A percentile compares a stretch with the other conserved stretches of the same genome.
These are phyloP conservation scores for Liasis olivaceus DNA, from an alignment of 2,797 vertebrate genomes.

Conservation along the genomic window DNA sequence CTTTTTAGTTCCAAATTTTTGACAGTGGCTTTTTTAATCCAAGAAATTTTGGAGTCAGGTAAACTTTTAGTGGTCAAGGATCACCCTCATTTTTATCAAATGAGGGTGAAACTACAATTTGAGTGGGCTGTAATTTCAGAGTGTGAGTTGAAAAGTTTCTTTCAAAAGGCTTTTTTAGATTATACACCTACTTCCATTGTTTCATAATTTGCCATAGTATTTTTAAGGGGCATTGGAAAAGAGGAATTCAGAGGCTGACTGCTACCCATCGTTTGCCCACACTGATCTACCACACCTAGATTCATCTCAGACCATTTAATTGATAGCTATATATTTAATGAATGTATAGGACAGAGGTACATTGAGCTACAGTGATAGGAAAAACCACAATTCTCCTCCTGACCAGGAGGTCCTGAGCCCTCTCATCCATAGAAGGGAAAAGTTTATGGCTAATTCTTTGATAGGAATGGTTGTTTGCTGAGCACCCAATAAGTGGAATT, in stretches of 20 bases:
- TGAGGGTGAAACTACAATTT: background rate
- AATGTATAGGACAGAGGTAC: background rate
- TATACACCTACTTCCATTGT: background rate
- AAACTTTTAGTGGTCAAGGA: background rate
- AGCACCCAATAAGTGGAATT: background rate
- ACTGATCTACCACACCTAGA: background rate
- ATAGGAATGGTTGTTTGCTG: background rate
- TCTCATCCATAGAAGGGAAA: background rate
- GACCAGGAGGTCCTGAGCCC: background rate
- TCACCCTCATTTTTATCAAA: background rate
- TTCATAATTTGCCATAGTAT: background rate
- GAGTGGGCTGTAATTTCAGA: background rate
- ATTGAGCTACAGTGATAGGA: background rate
- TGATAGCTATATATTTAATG: background rate
- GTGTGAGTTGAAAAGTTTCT: background rate
- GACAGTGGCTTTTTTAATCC: background rate
- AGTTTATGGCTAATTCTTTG: background rate
- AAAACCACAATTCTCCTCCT: background rate
- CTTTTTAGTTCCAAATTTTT: rapidly evolving
- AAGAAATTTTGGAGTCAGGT: background rate
- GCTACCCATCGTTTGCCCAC: background rate
- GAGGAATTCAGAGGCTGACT: background rate
- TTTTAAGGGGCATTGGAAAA: background rate
- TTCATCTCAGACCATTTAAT: background rate
- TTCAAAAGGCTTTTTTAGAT: background rate